Evolutionary conservation across 2,888 invertebrate species (phyloP).

Genomic region (Chloromyia formosa): DNA sequence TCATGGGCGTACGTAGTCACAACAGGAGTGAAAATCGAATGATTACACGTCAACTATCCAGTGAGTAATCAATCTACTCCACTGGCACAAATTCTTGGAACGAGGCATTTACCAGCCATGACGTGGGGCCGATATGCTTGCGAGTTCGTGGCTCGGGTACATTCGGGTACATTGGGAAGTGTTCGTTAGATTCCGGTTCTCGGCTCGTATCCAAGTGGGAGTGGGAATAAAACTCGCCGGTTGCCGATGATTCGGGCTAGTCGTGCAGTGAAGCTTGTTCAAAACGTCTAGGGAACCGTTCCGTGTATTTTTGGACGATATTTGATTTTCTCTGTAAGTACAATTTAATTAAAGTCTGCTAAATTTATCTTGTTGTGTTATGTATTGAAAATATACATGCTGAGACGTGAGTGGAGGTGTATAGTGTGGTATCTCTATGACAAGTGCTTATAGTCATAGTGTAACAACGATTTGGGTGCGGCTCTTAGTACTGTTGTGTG

Average conservation of each 20-base stretch:
- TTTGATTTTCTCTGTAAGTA: constrained; percentile 35
- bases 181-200: constrained; percentile 1
- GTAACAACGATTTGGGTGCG: constrained; percentile 29
- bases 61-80: not conserved
- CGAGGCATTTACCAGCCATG: not conserved
- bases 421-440: not conserved
- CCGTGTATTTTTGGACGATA: constrained; percentile 3
- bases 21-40: not conserved
- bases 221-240: constrained; percentile 25
- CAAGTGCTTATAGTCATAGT: not conserved
- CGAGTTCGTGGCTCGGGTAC: constrained; percentile 7
- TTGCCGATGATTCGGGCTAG: not conserved
- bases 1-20: constrained; percentile 2
- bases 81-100: not conserved
- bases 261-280: constrained; percentile 22
- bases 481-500: constrained; percentile 7
- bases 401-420: not conserved
- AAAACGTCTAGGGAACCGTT: not conserved
- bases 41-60: not conserved
- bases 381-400: not conserved
- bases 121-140: not conserved
- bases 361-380: constrained; percentile 15
- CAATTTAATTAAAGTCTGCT: not conserved
- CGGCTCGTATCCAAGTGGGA: not conserved
- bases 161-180: not conserved